Base-by-base conservation (phyloP, 2,888 invertebrate genomes). In the Melanotus villosus region DNA sequence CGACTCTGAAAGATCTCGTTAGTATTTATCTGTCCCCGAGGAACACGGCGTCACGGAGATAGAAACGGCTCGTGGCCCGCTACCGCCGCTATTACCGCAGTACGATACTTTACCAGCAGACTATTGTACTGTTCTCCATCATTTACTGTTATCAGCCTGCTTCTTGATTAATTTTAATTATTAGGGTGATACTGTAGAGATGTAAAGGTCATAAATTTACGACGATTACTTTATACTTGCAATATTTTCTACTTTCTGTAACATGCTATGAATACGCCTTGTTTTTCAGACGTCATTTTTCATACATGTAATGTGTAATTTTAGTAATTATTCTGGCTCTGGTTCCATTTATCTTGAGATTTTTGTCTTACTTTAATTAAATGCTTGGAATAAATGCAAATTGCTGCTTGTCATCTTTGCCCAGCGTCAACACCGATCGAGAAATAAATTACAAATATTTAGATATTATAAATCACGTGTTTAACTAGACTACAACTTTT, bases 21-120 rank as follows among this genome's bases (percentile, higher is more conserved):
- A 83, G 84, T 84, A 84, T 84, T 84, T 84, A 84, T 84, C 81
- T 81, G 80, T 83, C 84, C 83, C 83, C 70, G 73, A 80, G 83
- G 82, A 82, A 73, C 75, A 56, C 63, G 70, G 78, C 75, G 77
- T 72, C 73, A 74, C 77, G 73, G 75, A 79, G 80, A 79, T 79
- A 80, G 79, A 79, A 77, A 75, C 73, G 70, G 74, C 72, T 73
- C 75, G 75, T 76, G 77, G 76, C 65, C 74, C 69, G 69, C 68
- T 68, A 43, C 68, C 58, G 68, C 65, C 75, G 73, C 71, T 76
- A 77, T 76, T 75, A 75, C 75, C 74, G 73, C 76, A 76, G 75
- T 72, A 71, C 75, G 63, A 60, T 68, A 68, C 62, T 71, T 68
- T 52, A 41, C 68, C 70, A 67, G 65, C 64, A 43, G 62, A 72